Base-by-base conservation (phyloP, 2,888 invertebrate species). In the Melanchra persicariae region DNA sequence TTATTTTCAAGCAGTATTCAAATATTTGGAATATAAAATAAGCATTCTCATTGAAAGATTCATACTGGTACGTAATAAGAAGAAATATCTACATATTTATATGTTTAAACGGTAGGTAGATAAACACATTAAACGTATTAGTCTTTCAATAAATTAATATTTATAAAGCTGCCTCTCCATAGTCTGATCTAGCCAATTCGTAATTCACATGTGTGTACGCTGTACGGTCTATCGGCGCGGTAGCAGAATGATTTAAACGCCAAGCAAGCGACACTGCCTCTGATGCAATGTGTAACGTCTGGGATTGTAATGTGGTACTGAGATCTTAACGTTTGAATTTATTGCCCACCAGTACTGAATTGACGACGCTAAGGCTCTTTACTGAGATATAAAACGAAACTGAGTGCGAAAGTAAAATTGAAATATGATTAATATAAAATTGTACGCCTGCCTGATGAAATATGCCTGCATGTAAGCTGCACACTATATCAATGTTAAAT, bases 181-280 rank as follows among this genome's bases (percentile, higher is more conserved):
- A 74, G 65, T 74, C 73, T 62, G 80, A 76, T 74, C 59, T 61
- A 71, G 60, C 60, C 78, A 69, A 79, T 81, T 83, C 76, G 78
- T 79, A 78, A 74, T 77, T 82, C 80, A 72, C 72, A 51, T 74
- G 69, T 70, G 75, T 63, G 61, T 72, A 62, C 30, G 55, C 72
- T 63, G 61, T 72, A 62, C 30, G 55, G 59, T 70, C 43, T 68
- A 71, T 64, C 26, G 55, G 58, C 60, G 64, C 77, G 79, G 73
- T 77, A 87, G 85, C 87, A 81, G 86, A 88, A 87, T 90, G 87
- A 91, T 91, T 89, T 90, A 91, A 88, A 81, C 84, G 79, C 86
- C 86, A 87, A 89, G 90, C 88, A 87, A 89, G 87, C 85, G 83
- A 89, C 86, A 85, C 86, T 73, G 79, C 81, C 87, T 87, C 89